A percentile compares a stretch with the other conserved stretches of the same genome.
These are phyloP conservation scores for Hydrozoanthus gracilis DNA, from an alignment of 92 coral and sea anemone species.

Conservation along the genomic window DNA sequence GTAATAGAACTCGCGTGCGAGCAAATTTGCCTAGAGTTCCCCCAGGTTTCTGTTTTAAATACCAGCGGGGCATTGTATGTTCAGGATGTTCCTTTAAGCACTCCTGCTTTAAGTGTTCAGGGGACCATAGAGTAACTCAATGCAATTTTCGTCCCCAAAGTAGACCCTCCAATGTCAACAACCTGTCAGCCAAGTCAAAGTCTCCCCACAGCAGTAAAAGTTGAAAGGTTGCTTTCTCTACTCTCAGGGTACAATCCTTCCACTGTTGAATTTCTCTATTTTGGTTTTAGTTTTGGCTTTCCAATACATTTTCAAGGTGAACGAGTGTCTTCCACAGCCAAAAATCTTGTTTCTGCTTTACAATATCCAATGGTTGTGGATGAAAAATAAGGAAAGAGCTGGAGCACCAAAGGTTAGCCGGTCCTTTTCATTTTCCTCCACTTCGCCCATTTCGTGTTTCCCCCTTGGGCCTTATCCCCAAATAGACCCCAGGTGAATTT, in stretches of 20 bases:
- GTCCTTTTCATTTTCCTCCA: slow-evolving; percentile 67
- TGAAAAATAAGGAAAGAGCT: slow-evolving; percentile 45
- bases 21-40: slow-evolving; percentile 44
- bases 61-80: slow-evolving; percentile 48
- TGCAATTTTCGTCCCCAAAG: slow-evolving; percentile 65
- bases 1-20: slow-evolving; percentile 1
- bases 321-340: slow-evolving; percentile 5
- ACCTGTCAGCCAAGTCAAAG: slow-evolving; percentile 26
- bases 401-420: slow-evolving; percentile 40
- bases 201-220: slow-evolving; percentile 69
- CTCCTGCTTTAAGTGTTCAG: slow-evolving; percentile 60
- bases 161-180: slow-evolving; percentile 25
- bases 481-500: slow-evolving; percentile 64
- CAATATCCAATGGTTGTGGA: slow-evolving; percentile 27
- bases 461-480: slow-evolving; percentile 71
- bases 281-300: slow-evolving; percentile 63
- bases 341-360: slow-evolving; percentile 40
- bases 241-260: slow-evolving; percentile 51
- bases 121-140: slow-evolving; percentile 34
- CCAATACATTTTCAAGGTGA: slow-evolving; percentile 60
- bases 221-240: slow-evolving; percentile 36
- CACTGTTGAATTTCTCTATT: slow-evolving; percentile 39
- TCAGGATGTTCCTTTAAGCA: slow-evolving; percentile 63
- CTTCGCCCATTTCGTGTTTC: slow-evolving; percentile 58
- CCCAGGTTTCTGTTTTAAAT: slow-evolving; percentile 51